Base-by-base conservation (phyloP, 2,797 vertebrate genomes). In the Otolemur crassicaudatus region DNA sequence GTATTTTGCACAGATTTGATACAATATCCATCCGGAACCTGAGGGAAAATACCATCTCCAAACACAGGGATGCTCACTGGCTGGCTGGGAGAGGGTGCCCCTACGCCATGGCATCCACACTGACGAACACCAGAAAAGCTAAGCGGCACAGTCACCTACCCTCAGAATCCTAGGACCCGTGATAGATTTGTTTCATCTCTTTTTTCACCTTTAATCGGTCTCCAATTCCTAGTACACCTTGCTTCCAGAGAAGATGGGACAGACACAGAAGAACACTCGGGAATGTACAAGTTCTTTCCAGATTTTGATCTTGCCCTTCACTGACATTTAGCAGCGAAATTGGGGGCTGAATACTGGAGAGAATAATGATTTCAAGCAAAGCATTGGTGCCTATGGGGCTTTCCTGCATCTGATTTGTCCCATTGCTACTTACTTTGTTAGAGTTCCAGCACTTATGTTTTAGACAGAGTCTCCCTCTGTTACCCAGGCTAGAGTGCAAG, bases 361-460 rank as follows among this genome's bases (percentile, higher is more conserved):
- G 20, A 80, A 75, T 76, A 29, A 77, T 46, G 81, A 88, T 90
- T 63, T 80, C 5, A 40, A 76, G 19, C 6, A 92, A 69, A 67
- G 56, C 49, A 91, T 46, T 73, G 72, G 29, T 43, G 11, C 9
- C 12, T 29, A 23, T 79, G 31, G 34, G 2, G 2, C 67, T 80
- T 82, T 63, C 63, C 16, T 93, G 3, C 8, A 40, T 88, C 73
- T 63, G 25, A 49, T 60, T 53, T 31, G 34, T 23, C 23, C 72
- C 22, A 63, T n/a, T 23, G n/a, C 43, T 19, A 34, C 14, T 93
- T 96, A 70, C 75, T 85, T 79, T 34, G 10, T 53, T 88, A 53
- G 79, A 81, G 40, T 69, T 90, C n/a, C 9, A 25, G 43, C 12
- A 77, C 19, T 90, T 94, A 72, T 95, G 88, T 87, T 53, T 53